phyloP scores from a whole-genome alignment of 1,140 invertebrate genomes.

The Ectropis grisescens region DNA sequence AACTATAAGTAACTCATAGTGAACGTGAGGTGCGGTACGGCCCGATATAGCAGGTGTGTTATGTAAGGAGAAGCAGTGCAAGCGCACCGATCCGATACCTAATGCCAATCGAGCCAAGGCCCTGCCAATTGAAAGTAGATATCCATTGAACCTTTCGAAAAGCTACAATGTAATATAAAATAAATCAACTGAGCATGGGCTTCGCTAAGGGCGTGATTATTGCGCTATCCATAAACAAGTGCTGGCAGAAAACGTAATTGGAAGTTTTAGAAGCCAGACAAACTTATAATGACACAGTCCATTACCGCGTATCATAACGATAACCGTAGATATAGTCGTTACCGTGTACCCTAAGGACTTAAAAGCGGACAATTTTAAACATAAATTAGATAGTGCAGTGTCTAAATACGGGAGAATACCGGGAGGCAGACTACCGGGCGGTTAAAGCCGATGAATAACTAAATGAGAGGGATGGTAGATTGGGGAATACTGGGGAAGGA shows the following conservation, averaged over 20 bases:
- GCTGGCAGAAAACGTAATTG: conserved; percentile 28
- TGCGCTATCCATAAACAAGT: conserved; percentile 28
- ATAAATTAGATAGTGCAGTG: conserved; percentile 63
- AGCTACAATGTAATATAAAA: conserved; percentile 10
- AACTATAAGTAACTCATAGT: conserved; percentile 67
- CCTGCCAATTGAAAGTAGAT: conserved; percentile 50
- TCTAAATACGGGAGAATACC: conserved; percentile 58
- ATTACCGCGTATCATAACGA: conserved; percentile 38
- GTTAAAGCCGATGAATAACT: conserved; percentile 59
- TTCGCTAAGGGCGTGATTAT: conserved; percentile 16
- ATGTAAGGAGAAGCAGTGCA: conserved; percentile 49
- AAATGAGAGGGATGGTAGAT: conserved; percentile 47
- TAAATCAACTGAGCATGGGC: conserved; percentile 8
- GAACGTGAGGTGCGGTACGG: conserved; percentile 50
- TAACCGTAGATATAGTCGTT: conserved; percentile 39
- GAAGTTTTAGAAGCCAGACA: conserved; percentile 38
- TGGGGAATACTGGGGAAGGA: conserved; percentile 19
- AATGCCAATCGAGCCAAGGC: conserved; percentile 56
- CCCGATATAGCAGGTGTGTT: conserved; percentile 65
- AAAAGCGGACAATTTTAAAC: conserved; percentile 55
- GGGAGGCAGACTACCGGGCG: conserved; percentile 57
- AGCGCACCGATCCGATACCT: conserved; percentile 41
- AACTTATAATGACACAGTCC: conserved; percentile 50
- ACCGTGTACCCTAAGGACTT: conserved; percentile 27
- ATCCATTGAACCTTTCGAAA: conserved; percentile 25